A percentile compares a stretch with the other conserved stretches of the same genome.
These are phyloP conservation scores for Carollia perspicillata DNA, from an alignment of 2,113 vertebrate genomes.

Conservation along the genomic window DNA sequence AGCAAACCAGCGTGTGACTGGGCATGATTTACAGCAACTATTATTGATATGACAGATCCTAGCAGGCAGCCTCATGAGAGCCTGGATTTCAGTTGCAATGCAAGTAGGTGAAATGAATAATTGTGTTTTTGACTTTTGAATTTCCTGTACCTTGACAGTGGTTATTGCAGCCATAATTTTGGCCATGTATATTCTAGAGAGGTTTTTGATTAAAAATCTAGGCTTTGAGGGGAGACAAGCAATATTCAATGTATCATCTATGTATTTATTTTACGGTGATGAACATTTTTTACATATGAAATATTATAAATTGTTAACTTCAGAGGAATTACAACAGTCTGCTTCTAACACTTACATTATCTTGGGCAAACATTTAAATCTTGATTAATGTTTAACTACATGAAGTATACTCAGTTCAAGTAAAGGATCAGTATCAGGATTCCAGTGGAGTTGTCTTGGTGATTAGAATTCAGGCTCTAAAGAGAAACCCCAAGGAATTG, in stretches of 20 bases:
- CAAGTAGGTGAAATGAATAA: constrained; percentile 9
- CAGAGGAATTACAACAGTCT: neutral
- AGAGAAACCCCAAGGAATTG: neutral
- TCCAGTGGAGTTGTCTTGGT: constrained; percentile 56
- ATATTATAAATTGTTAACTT: constrained; percentile 26
- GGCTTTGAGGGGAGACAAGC: neutral
- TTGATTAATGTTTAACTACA: constrained; percentile 82
- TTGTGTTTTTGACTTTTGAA: constrained; percentile 20
- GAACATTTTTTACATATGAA: neutral
- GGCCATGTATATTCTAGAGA: neutral
- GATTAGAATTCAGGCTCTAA: neutral
- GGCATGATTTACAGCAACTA: constrained; percentile 36
- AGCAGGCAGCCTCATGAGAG: neutral
- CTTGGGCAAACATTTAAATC: constrained; percentile 71
- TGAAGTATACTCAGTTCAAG: constrained; percentile 52
- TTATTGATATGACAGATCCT: constrained; percentile 19
- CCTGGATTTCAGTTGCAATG: neutral
- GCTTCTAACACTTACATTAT: constrained; percentile 48
- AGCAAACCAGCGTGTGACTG: neutral
- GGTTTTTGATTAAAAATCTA: neutral
- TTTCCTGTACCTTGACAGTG: neutral
- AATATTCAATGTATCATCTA: neutral
- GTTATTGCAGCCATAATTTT: neutral
- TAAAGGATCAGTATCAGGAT: constrained; percentile 55
- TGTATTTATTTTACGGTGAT: neutral